Conservation (phyloP, 1,140 invertebrate genomes). For the Lepidurus apus region DNA sequence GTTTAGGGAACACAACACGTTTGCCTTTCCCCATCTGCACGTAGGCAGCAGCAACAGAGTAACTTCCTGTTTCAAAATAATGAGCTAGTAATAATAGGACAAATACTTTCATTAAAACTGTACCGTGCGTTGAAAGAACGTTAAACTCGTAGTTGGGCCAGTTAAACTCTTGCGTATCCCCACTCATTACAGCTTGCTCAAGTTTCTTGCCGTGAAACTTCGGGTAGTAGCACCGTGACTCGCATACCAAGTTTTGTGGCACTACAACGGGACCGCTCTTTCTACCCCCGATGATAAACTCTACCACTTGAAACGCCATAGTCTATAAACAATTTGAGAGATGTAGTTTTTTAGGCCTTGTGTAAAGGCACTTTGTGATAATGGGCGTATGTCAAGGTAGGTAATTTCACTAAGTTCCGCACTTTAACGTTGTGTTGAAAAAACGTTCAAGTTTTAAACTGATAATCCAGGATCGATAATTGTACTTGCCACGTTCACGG, state of each 20-base stretch:
- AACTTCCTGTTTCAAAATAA: too few relatives aligned
- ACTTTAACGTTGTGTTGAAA: neutral
- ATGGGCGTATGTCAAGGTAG: neutral
- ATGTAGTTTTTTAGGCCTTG: neutral
- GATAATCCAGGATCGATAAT: neutral
- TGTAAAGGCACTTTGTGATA: neutral
- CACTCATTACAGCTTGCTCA: neutral
- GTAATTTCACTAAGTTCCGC: neutral
- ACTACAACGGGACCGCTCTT: neutral
- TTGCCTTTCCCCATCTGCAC: too few relatives aligned
- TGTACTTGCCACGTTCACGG: neutral
- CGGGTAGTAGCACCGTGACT: neutral
- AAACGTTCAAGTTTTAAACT: neutral
- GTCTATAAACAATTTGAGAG: neutral
- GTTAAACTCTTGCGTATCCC: neutral
- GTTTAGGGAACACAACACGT: too few relatives aligned
- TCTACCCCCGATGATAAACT: neutral
- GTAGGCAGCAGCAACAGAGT: too few relatives aligned
- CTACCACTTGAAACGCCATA: neutral
- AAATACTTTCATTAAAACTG: too few relatives aligned
- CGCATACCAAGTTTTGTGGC: neutral
- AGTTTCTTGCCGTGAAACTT: neutral
- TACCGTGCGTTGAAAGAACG: neutral
- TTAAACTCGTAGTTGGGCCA: constrained; percentile 5
- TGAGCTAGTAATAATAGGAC: too few relatives aligned